These are phyloP conservation scores for Sinhomidia bicolor DNA, from an alignment of 2,888 invertebrate species.

Conservation along the genomic window DNA sequence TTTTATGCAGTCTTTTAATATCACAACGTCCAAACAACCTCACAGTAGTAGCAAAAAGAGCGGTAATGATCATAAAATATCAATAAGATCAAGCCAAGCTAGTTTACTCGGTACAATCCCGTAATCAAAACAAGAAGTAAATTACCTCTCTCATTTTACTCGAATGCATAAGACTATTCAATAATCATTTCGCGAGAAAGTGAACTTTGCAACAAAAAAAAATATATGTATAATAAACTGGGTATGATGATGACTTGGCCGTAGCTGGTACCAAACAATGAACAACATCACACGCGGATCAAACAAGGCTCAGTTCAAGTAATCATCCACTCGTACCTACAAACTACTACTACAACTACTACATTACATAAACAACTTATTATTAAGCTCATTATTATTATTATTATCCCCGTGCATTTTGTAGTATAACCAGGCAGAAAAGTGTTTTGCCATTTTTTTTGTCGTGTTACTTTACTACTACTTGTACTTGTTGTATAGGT, in stretches of 20 bases:
- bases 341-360: too few relatives aligned
- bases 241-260: too few relatives aligned
- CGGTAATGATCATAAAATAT: constrained; percentile 10
- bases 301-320: not conserved
- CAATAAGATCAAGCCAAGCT: not conserved
- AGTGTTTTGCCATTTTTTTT: not conserved
- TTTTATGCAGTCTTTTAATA: too few relatives aligned
- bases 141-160: not conserved
- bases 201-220: constrained; percentile 13
- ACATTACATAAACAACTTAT: too few relatives aligned
- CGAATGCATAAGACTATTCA: too few relatives aligned
- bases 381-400: not conserved
- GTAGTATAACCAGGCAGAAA: not conserved
- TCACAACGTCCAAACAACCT: too few relatives aligned
- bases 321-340: too few relatives aligned
- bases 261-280: not conserved
- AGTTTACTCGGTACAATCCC: not conserved
- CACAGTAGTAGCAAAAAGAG: not conserved
- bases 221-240: too few relatives aligned
- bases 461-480: not conserved
- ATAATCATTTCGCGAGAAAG: constrained; percentile 26
- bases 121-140: constrained; percentile 12
- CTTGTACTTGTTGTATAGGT: not conserved
- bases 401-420: constrained; percentile 21
- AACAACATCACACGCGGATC: constrained; percentile 2